Evolutionary conservation across 1,140 invertebrate genomes (phyloP).

Genomic region (Dendroctonus ponderosae): DNA sequence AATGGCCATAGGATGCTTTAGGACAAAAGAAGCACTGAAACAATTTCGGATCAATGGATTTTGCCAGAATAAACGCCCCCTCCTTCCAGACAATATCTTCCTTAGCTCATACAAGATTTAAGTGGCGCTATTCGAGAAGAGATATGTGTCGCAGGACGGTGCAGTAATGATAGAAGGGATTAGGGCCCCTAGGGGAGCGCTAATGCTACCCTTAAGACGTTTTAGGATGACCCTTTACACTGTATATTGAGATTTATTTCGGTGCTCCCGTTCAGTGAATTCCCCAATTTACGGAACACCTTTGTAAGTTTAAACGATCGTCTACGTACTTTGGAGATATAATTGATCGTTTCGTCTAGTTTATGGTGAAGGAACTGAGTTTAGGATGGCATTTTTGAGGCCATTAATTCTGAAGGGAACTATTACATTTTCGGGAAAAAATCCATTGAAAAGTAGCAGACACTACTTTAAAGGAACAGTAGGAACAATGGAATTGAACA

Average conservation of each 20-base stretch:
- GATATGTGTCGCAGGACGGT: slow-evolving; percentile 28
- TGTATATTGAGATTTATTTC: slow-evolving; percentile 45
- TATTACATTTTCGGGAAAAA: no score
- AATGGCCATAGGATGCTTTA: no score
- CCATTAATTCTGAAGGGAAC: no score
- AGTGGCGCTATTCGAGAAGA: slow-evolving; percentile 13
- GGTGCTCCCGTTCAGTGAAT: slow-evolving; percentile 35
- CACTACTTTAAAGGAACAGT: no score
- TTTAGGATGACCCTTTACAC: slow-evolving; percentile 41
- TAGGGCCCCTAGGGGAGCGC: slow-evolving; percentile 40
- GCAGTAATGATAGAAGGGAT: slow-evolving; percentile 45
- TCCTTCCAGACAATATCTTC: no score
- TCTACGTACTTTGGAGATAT: slow-evolving; percentile 16
- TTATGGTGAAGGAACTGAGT: neutral
- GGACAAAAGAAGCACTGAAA: no score
- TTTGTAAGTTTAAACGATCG: slow-evolving; percentile 31
- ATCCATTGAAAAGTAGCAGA: no score
- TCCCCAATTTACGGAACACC: slow-evolving; percentile 29
- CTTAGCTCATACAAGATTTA: slow-evolving; percentile 23
- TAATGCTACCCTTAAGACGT: slow-evolving; percentile 43
- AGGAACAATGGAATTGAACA: no score
- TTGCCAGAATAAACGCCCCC: neutral
- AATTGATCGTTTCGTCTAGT: slow-evolving; percentile 20
- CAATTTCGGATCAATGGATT: no score
- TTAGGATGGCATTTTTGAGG: neutral